A percentile compares a stretch with the other conserved stretches of the same genome.
These are phyloP conservation scores for Hestina assimilis DNA, from an alignment of 1,140 invertebrate genomes.

Conservation along the genomic window DNA sequence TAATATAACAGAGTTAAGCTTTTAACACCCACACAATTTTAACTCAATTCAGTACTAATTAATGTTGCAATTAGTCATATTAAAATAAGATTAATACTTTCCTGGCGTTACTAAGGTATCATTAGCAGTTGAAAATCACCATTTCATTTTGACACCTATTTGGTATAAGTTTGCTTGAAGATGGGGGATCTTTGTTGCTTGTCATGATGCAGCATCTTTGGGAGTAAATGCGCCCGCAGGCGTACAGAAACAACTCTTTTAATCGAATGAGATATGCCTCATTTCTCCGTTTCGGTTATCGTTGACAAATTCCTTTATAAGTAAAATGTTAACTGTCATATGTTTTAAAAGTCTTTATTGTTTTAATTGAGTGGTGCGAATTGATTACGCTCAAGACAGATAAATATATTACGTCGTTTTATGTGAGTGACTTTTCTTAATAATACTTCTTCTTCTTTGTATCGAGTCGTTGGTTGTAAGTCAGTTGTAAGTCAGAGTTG, in stretches of 20 bases:
- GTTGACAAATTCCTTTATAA: slow-evolving; percentile 50
- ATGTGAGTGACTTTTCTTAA: neutral
- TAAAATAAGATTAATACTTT: slow-evolving; percentile 66
- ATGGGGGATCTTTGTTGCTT: slow-evolving; percentile 29
- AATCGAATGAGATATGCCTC: slow-evolving; percentile 72
- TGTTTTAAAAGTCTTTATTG: slow-evolving; percentile 43
- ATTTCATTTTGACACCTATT: slow-evolving; percentile 19
- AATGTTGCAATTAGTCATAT: slow-evolving; percentile 62
- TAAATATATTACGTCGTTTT: neutral
- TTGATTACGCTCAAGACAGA: slow-evolving; percentile 23
- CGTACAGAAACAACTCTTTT: slow-evolving; percentile 38
- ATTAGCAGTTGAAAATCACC: slow-evolving; percentile 29
- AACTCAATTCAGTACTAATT: slow-evolving; percentile 40
- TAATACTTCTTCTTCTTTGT: no score
- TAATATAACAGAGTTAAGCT: slow-evolving; percentile 6
- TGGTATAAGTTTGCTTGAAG: neutral
- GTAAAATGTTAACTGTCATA: slow-evolving; percentile 52
- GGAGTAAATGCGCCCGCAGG: slow-evolving; percentile 55
- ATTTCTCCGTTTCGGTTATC: slow-evolving; percentile 57
- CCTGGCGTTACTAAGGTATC: slow-evolving; percentile 47
- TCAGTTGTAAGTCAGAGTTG: no score
- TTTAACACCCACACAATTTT: slow-evolving; percentile 31
- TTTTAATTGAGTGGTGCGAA: slow-evolving; percentile 41
- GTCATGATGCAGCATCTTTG: slow-evolving; percentile 30
- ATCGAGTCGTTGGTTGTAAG: no score